Percentiles rank a stretch among this genome's conserved stretches.
These are phyloP conservation scores for Meteorus cinctellus DNA, from an alignment of 2,888 invertebrate genomes.

Conservation along the genomic window DNA sequence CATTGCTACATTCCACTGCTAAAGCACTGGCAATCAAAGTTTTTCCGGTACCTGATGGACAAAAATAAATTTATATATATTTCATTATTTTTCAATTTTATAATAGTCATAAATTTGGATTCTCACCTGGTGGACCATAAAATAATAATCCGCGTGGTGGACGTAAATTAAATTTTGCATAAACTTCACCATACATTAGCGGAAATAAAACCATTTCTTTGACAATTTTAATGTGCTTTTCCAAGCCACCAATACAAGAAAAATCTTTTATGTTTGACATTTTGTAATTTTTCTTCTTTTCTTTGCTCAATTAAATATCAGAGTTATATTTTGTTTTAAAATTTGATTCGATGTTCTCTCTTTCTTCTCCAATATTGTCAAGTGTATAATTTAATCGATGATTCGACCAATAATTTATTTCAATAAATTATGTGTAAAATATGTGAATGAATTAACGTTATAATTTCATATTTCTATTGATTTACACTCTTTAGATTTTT, in stretches of 20 bases:
- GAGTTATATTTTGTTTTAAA: slow-evolving; percentile 31
- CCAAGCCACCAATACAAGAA: slow-evolving; percentile 83
- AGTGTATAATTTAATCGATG: not conserved
- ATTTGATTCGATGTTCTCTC: slow-evolving; percentile 23
- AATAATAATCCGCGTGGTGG: slow-evolving; percentile 92
- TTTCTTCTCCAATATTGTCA: not conserved
- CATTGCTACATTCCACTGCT: slow-evolving; percentile 88
- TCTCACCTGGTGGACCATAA: slow-evolving; percentile 91
- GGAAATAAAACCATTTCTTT: slow-evolving; percentile 94
- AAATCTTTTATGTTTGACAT: slow-evolving; percentile 66
- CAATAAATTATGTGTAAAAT: slow-evolving; percentile 5
- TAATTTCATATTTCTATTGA: slow-evolving; percentile 64
- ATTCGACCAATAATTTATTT: slow-evolving; percentile 59
- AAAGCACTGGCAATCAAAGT: slow-evolving; percentile 90
- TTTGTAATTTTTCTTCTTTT: slow-evolving; percentile 41
- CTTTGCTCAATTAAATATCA: not conserved
- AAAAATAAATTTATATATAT: slow-evolving; percentile 12
- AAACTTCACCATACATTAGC: slow-evolving; percentile 91
- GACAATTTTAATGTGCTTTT: slow-evolving; percentile 86
- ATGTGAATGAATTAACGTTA: slow-evolving; percentile 51
- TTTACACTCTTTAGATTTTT: slow-evolving; percentile 43
- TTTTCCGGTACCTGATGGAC: slow-evolving; percentile 86
- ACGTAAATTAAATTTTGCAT: slow-evolving; percentile 86
- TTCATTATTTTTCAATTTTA: slow-evolving; percentile 6
- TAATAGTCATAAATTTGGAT: slow-evolving; percentile 50